Percentiles rank a stretch among this genome's conserved stretches.
phyloP scores from a whole-genome alignment of 2,113 vertebrate genomes.

The Colistium nudipinnis region DNA sequence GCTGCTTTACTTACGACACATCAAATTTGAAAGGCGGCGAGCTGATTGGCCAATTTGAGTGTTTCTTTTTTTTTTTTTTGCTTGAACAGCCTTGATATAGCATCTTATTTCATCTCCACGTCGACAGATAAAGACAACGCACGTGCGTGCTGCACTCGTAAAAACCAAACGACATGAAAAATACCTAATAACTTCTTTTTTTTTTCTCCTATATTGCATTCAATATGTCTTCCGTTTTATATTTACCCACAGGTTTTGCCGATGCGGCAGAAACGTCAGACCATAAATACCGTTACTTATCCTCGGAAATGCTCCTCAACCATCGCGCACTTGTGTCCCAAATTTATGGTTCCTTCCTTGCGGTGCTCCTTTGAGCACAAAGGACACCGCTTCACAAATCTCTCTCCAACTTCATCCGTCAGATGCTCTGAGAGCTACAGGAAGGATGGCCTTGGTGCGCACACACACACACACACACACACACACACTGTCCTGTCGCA shows the following conservation, averaged over 20 bases:
- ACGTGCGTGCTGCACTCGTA: constrained; percentile 29
- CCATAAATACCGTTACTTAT: constrained; percentile 62
- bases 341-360: constrained; percentile 55
- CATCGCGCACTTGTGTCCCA: constrained; percentile 33
- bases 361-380: constrained; percentile 59
- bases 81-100: constrained; percentile 26
- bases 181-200: constrained; percentile 42
- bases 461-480: constrained; percentile 9
- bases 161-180: constrained; percentile 58
- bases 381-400: constrained; percentile 57
- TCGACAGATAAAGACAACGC: constrained; percentile 33
- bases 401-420: constrained; percentile 30
- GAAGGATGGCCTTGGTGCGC: constrained; percentile 31
- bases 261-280: constrained; percentile 58
- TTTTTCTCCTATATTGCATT: not conserved
- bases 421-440: constrained; percentile 17
- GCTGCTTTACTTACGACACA: constrained; percentile 41
- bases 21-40: constrained; percentile 54
- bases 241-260: constrained; percentile 38
- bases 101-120: constrained; percentile 34
- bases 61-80: constrained; percentile 17
- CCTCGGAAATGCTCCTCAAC: constrained; percentile 45
- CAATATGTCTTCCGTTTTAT: constrained; percentile 41
- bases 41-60: constrained; percentile 27
- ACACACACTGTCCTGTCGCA: not conserved